A percentile compares a stretch with the other conserved stretches of the same genome.
These are phyloP conservation scores for Cyprinus carpio DNA, from an alignment of 2,113 vertebrate genomes.

Conservation along the genomic window DNA sequence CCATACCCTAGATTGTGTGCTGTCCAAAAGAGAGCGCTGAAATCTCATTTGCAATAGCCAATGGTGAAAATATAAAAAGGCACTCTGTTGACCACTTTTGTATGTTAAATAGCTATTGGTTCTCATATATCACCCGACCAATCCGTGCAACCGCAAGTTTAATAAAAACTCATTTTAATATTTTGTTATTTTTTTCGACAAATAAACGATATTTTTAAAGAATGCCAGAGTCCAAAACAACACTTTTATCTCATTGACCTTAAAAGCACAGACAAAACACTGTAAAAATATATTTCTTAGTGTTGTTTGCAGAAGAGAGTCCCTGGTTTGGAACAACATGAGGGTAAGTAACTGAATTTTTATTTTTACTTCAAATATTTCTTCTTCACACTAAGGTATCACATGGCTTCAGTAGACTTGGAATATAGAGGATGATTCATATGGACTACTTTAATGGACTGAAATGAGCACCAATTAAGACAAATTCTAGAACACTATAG, in stretches of 20 bases:
- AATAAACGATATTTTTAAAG: not conserved
- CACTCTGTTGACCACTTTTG: not conserved
- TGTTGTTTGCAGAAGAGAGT: not conserved
- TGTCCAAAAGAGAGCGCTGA: not conserved
- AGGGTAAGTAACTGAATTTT: not conserved
- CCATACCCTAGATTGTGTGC: not conserved
- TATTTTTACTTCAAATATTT: not conserved
- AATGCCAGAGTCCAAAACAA: too few species aligned
- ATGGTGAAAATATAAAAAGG: not conserved
- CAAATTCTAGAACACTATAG: not conserved
- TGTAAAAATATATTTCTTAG: not conserved
- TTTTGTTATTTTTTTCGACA: not conserved
- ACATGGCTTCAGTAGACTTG: not conserved
- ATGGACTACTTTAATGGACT: not conserved
- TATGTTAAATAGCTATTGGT: not conserved
- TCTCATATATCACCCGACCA: not conserved
- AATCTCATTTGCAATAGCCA: not conserved
- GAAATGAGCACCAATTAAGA: not conserved
- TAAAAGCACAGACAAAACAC: not conserved
- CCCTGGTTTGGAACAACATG: not conserved
- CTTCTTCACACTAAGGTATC: not conserved
- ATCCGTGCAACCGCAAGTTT: not conserved
- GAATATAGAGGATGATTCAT: not conserved
- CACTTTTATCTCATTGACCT: not conserved
- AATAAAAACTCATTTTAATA: not conserved